These are phyloP conservation scores for Tipula confusa DNA, from an alignment of 2,888 invertebrate genomes.

Conservation along the genomic window DNA sequence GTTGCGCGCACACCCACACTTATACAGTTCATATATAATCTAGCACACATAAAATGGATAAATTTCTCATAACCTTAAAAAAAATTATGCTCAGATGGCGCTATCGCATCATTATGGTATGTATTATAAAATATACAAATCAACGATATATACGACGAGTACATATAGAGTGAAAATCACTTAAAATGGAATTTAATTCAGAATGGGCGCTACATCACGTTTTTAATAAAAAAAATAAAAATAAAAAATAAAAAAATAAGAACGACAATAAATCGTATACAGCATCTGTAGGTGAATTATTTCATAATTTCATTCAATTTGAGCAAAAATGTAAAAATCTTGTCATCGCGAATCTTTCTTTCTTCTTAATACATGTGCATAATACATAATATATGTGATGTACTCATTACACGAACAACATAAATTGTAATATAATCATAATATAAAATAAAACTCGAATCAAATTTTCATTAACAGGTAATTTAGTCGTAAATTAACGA, in stretches of 20 bases:
- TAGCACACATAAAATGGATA: neutral
- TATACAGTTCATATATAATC: neutral
- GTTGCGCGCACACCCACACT: neutral
- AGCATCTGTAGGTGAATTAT: constrained; percentile 17
- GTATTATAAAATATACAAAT: neutral
- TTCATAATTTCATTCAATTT: constrained; percentile 15
- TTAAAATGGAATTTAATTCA: neutral
- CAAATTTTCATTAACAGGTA: constrained; percentile 12
- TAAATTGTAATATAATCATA: neutral
- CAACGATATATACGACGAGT: neutral
- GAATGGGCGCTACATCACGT: constrained; percentile 25
- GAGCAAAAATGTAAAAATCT: neutral
- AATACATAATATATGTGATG: neutral
- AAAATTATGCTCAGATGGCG: neutral
- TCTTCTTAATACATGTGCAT: neutral
- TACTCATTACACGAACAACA: neutral
- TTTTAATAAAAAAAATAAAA: neutral
- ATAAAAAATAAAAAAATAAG: neutral
- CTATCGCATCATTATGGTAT: neutral
- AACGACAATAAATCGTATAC: constrained; percentile 17
- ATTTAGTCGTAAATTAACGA: neutral
- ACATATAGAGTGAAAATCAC: neutral
- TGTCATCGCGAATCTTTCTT: neutral
- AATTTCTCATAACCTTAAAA: constrained; percentile 3
- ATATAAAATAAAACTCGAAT: neutral